Base-by-base conservation (phyloP, 1,140 invertebrate genomes). In the Cephus cinctus region DNA sequence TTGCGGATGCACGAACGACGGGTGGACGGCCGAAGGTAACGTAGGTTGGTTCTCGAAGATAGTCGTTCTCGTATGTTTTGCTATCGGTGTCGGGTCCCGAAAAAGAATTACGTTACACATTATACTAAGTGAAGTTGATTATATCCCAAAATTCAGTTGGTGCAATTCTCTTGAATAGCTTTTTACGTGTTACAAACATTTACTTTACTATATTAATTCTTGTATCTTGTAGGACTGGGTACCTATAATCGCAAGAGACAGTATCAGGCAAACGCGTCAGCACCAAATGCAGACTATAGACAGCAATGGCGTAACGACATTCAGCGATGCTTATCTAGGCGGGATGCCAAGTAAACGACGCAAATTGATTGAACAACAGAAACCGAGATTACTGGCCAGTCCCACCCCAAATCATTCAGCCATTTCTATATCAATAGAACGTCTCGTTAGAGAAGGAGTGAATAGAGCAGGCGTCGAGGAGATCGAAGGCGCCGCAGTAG, bases 241-340 rank as follows among this genome's bases (percentile, higher is more conserved):
- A 15, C 89, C 90, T 2, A 85, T 90, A 39, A 90, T 93, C 40
- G 81, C 85, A 5, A 78, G 83, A 14, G 90, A 93, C 67, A 71
- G 83, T 18, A 79, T 85, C 51, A 75, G 81, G 31, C 87, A 89
- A 57, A 72, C 84, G 55, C 73, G 83, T 50, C 81, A 80, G 47
- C 40, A 64, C 2, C 65, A 67, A 32, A 47, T 59, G 36, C 68
- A 69, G 5, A 48, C 49, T 11, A 40, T 61, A 12, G 15, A 12
- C 4, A 44, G 64, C 4, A 66, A 66, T 18, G 61, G 70, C 5
- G 76, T 82, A 43, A 56, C 73, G 4, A 82, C 85, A 5, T 86
- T 88, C 52, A 90, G 88, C 53, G 90, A 92, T 74, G 88, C 88
- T n/a, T 93, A 93, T 66, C 73, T 92, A 23, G 83, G 83, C 15